Evolutionary conservation across 2,797 vertebrate species (phyloP), one percentile per base, ranked within the genome.

Genomic region (Aselliscus stoliczkanus): DNA sequence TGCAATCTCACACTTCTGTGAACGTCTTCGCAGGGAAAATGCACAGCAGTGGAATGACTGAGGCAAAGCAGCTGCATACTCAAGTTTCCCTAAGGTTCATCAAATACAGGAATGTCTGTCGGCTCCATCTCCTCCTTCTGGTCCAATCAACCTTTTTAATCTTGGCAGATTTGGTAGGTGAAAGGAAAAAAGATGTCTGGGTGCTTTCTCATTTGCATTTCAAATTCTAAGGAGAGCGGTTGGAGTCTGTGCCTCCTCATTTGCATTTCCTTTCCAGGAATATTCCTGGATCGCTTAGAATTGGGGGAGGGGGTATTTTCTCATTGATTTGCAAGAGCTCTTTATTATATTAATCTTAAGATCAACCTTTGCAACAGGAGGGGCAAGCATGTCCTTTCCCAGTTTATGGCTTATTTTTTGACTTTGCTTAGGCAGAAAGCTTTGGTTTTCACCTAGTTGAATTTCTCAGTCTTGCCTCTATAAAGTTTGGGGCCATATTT

Each of bases 1-100:
- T 0, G 31, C 37, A 29, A 7, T 12, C 23, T 37, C 27, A 14
- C 3, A 27, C 31, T 18, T 60, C 29, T 5, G 10, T 3, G 13
- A 34, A 25, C 2, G 17, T 25, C 21, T 44, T 34, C 8, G 15
- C 25, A 42, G 75, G 70, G 37, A 67, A 64, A 67, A 21, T 8
- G 8, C n/a, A 73, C 34, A 27, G 20, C 2, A 0, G 80, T 47
- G 58, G n/a, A 17, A 52, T 21, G 14, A 39, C 15, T 10, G 56
- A 21, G 17, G 34, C 18, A 31, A 56, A 21, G 52, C 25, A 21
- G 2, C 0, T 1, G 52, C 52, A 2, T 42, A 79, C 23, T 13
- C 44, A 11, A 54, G 50, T 7, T 93, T 42, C 27, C 18, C 1
- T 0, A 5, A 8, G 47, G 56, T 25, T 88, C 69, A 25, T 18